Conservation (phyloP, 1,140 invertebrate species). For the Drosophila nikananu region DNA sequence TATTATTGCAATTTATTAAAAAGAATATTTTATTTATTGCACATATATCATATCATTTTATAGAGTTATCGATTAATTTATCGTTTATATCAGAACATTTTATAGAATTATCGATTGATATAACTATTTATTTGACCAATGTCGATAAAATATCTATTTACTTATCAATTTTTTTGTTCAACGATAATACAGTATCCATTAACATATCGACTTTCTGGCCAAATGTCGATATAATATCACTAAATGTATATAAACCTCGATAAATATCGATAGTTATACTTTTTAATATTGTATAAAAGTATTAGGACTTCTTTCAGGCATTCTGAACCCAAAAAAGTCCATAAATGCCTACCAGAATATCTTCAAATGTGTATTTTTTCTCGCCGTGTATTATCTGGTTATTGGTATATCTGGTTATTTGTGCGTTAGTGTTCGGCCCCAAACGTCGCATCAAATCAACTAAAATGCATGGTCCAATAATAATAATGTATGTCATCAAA, state of each 20-base stretch:
- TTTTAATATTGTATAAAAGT: neutral
- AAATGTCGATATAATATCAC: too few relatives aligned
- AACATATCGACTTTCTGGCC: too few relatives aligned
- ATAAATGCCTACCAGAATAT: neutral
- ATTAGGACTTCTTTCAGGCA: neutral
- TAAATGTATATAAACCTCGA: too few relatives aligned
- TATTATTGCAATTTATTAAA: neutral
- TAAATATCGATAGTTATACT: neutral
- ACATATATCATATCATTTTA: neutral
- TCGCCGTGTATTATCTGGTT: neutral
- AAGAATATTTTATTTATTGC: neutral
- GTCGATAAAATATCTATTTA: too few relatives aligned
- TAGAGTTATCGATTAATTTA: neutral
- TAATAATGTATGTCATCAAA: slow-evolving; percentile 60
- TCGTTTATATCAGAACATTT: too few relatives aligned
- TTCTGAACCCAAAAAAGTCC: neutral
- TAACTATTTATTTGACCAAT: too few relatives aligned
- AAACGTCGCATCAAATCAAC: slow-evolving; percentile 61
- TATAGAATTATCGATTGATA: too few relatives aligned
- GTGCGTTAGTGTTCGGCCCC: slow-evolving; percentile 3
- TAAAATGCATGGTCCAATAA: slow-evolving; percentile 52
- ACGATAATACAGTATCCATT: neutral
- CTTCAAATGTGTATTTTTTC: neutral
- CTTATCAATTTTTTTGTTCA: neutral
- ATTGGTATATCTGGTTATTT: slow-evolving; percentile 13